These are phyloP conservation scores for Falco berigora DNA, from an alignment of 2,797 vertebrate genomes.

Conservation along the genomic window DNA sequence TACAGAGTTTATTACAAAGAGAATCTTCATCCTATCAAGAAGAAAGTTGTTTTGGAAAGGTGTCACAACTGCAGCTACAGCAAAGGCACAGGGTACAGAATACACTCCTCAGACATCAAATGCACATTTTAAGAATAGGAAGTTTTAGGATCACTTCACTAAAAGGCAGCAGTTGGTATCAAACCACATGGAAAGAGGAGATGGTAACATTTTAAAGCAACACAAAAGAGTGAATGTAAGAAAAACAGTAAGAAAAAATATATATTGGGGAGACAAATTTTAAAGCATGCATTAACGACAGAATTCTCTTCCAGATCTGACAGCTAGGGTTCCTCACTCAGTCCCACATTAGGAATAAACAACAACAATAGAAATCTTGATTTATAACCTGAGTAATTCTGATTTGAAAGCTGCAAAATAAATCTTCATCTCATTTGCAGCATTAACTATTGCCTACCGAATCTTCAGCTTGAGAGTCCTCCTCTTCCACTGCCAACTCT, in stretches of 20 bases:
- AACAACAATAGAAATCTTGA: neutral
- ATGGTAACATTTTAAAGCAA: neutral
- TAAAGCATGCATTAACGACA: neutral
- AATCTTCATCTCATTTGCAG: neutral
- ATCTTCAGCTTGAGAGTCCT: conserved; percentile 97
- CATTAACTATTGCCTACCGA: conserved; percentile 76
- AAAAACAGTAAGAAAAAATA: neutral
- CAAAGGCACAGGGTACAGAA: neutral
- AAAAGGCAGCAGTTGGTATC: neutral
- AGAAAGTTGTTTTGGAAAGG: neutral
- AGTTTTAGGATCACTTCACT: neutral
- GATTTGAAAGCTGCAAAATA: neutral
- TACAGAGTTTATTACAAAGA: conserved; percentile 98
- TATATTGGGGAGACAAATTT: neutral
- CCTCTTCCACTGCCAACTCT: conserved; percentile 94
- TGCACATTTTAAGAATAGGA: accelerated
- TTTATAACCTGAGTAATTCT: neutral
- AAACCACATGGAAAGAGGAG: neutral
- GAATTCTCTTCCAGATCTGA: neutral
- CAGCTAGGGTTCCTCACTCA: neutral
- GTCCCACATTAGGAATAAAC: neutral
- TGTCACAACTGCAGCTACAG: neutral
- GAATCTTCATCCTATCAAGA: conserved; percentile 93
- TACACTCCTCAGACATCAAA: neutral
- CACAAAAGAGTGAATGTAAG: neutral